Evolutionary conservation across 2,888 invertebrate genomes (phyloP).

Genomic region (Campoplex capitator): DNA sequence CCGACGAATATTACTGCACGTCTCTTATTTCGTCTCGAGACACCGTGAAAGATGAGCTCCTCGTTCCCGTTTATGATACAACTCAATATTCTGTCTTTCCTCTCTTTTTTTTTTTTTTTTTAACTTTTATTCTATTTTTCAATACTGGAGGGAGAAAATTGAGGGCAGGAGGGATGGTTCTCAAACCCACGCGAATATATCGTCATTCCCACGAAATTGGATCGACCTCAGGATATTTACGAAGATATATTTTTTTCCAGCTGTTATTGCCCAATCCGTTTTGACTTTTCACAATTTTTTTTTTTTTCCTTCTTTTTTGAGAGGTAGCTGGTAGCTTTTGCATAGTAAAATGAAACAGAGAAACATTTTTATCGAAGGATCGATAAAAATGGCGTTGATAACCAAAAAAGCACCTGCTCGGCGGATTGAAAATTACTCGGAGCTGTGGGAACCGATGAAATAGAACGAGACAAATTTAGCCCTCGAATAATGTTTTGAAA

Average conservation of each 20-base stretch:
- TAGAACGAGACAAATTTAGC: not conserved
- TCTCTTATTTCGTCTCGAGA: conserved; percentile 62
- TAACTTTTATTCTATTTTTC: not conserved
- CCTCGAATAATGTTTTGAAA: not conserved
- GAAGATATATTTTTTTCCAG: conserved; percentile 47
- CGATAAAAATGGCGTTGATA: not conserved
- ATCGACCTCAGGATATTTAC: conserved; percentile 59
- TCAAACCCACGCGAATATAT: conserved; percentile 51
- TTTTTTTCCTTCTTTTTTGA: not conserved
- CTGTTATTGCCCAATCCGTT: conserved; percentile 24
- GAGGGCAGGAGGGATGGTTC: conserved; percentile 21
- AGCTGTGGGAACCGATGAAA: not conserved
- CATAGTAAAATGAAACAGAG: not conserved
- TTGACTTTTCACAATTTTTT: not conserved
- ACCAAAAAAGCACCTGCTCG: not conserved
- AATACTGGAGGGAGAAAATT: conserved; percentile 43
- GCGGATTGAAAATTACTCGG: not conserved
- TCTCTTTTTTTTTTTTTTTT: not conserved
- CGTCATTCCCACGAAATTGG: conserved; percentile 57
- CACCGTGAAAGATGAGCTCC: conserved; percentile 38
- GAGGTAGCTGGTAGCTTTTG: not conserved
- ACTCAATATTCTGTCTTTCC: conserved; percentile 37
- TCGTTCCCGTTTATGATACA: conserved; percentile 66
- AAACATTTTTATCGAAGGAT: not conserved
- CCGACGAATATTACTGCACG: conserved; percentile 24